Percentiles rank a stretch among this genome's conserved stretches.
These are phyloP conservation scores for Penaeus indicus DNA, from an alignment of 1,140 invertebrate genomes.

Conservation along the genomic window DNA sequence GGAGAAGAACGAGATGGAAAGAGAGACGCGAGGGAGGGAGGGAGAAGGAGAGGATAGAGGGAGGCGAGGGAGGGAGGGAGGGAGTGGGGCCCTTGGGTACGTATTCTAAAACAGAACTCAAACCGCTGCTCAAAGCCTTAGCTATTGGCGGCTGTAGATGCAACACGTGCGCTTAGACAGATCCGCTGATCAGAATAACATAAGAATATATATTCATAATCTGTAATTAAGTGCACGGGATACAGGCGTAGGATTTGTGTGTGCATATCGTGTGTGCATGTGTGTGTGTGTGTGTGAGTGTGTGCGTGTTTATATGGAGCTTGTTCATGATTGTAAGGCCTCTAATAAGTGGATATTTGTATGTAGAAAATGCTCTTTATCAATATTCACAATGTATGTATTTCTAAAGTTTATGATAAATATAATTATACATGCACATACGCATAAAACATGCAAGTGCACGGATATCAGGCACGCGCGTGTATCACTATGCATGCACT, in stretches of 20 bases:
- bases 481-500: background rate
- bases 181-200: too few species aligned
- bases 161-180: too few species aligned
- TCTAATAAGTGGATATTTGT: background rate
- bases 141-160: too few species aligned
- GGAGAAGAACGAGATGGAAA: too few species aligned
- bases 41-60: too few species aligned
- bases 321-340: background rate
- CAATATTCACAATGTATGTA: background rate
- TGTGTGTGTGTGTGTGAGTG: constrained; percentile 16
- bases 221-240: background rate
- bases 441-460: constrained; percentile 22
- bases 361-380: background rate
- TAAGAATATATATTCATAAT: too few species aligned
- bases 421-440: constrained; percentile 4
- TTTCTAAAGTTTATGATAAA: background rate
- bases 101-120: too few species aligned
- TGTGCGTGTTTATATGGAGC: background rate
- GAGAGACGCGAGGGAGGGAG: too few species aligned
- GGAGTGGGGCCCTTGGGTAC: too few species aligned
- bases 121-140: too few species aligned
- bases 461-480: background rate
- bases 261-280: background rate
- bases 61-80: too few species aligned
- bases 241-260: background rate